Base-by-base conservation (phyloP, 2,888 invertebrate species). In the Balanococcus diminutus region DNA sequence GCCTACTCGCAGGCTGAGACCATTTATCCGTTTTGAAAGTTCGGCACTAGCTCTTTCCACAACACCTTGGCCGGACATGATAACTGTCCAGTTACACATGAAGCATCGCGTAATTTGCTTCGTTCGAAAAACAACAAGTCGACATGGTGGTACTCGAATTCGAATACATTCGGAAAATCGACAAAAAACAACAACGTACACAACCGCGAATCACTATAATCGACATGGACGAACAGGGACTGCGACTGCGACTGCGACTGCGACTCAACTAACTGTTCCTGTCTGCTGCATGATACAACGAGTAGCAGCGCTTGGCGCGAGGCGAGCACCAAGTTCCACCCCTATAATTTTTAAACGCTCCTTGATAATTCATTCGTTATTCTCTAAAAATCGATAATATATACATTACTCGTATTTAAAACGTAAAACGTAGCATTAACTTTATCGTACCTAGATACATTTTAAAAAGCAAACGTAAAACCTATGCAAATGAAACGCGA, bases 41-140 rank as follows among this genome's bases (percentile, higher is more conserved):
- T 96, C 96, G 88, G 96, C 96, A 88, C 96, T 96, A 89, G 96
- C 96, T 89, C 96, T 93, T 92, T 96, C 96, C 90, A 96, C 96
- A 89, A 96, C 96, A 89, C 96, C 96, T 91, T 96, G 96, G 89
- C 95, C 95, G 89, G 95, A 95, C 91, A 95, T 95, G 89, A 95
- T 85, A 51, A 75, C 28, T 28, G 85, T 51, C 85, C 85, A 85
- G 79, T 85, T 85, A 85, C 85, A 85, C 85, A 85, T 85, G 39
- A 75, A 85, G 79, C 85, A 85, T 85, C 28, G 16, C 84, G 67
- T 67, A 25, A 84, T 36, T 16, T 67, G 22, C 22, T 32, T 61
- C 22, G 3, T 22, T 56, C 2, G 56, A 31, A 83, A 83, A 19
- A 46, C 22, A n/a, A n/a, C n/a, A n/a, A n/a, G n/a, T n/a, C 42